Base-by-base conservation (phyloP, 2,113 vertebrate species). In the Xiphophorus hellerii region DNA sequence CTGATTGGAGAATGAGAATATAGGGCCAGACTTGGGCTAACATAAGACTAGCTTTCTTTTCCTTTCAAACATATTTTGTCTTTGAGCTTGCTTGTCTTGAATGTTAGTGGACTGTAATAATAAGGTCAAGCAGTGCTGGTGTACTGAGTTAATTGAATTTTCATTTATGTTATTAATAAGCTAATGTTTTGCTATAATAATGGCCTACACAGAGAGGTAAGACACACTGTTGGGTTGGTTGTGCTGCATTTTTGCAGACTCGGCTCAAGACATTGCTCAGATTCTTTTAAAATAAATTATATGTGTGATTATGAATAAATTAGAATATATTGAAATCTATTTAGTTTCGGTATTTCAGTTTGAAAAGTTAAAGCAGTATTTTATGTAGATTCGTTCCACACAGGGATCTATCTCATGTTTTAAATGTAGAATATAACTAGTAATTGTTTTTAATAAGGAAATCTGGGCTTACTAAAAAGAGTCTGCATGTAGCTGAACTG, bases 1-100 rank as follows among this genome's bases (percentile, higher is more conserved):
- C 68, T 69, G 30, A 60, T 75, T 71, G 73, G 65, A 78, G 74
- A 74, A 73, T 77, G 62, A 80, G 71, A 74, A 68, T 73, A 74
- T 77, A 71, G 66, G 62, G 42, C 63, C 80, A 83, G 72, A 83
- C 62, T 74, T 75, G 71, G 65, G 68, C 71, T 68, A 61, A 90
- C 25, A 35, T 71, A 42, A 75, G 74, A 85, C 77, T 20, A 54
- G 61, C 72, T 74, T 78, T 88, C 70, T 72, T 83, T 88, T 84
- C 70, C 74, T 83, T 88, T 84, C 77, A 82, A 76, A 25, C 69
- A 70, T 20, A 70, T 76, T 78, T 29, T 76, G 58, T 78, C 20
- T 71, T 78, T 87, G 65, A 77, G 62, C 63, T 48, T 73, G 62
- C 61, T 6, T 15, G 15, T 11, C n/a, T 30, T 61, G 0, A 0